Base-by-base conservation (phyloP, 2,888 invertebrate species). In the Acanthopleura granulata region DNA sequence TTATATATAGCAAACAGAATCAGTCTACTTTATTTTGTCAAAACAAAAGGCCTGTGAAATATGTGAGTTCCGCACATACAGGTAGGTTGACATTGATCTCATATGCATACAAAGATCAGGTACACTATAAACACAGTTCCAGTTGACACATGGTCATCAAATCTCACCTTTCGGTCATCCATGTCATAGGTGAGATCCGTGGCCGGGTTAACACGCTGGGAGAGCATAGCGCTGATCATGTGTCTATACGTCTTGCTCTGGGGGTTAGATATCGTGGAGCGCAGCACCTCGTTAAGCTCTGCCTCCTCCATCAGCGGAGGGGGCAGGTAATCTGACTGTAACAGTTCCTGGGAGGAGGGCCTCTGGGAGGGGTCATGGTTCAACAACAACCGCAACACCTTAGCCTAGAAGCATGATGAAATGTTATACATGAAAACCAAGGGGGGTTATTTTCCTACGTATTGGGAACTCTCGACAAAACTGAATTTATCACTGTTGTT, bases 151-250 rank as follows among this genome's bases (percentile, higher is more conserved):
- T n/a, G 12, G 12, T 18, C 12, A 22, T n/a, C 18, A 3, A 62
- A 27, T 18, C 77, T 69, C 75, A 89, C 89, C 85, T 90, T 89
- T 76, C 85, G 83, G 30, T 87, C 78, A 75, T 93, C 94, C 87
- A 93, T 92, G 84, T 97, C 95, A 89, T 95, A 98, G 0, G 95
- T 95, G 72, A 95, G 94, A 86, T 97, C 95, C 84, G 94, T 95
- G 0, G 93, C 94, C 0, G 93, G 90, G 0, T 93, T 92, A 0
- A 93, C 91, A 75, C 92, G 91, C 91, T 94, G 92, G 57, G 88
- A 84, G 78, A 91, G 90, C 57, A 92, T 79, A 14, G 89, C 86
- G 92, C 81, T 79, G 27, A 91, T 83, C 86, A 92, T 86, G 50
- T 87, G 83, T 86, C 94, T 94, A 90, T 96, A 96, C 0, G 93